These are phyloP conservation scores for Esox niger DNA, from an alignment of 2,113 vertebrate species.

Conservation along the genomic window DNA sequence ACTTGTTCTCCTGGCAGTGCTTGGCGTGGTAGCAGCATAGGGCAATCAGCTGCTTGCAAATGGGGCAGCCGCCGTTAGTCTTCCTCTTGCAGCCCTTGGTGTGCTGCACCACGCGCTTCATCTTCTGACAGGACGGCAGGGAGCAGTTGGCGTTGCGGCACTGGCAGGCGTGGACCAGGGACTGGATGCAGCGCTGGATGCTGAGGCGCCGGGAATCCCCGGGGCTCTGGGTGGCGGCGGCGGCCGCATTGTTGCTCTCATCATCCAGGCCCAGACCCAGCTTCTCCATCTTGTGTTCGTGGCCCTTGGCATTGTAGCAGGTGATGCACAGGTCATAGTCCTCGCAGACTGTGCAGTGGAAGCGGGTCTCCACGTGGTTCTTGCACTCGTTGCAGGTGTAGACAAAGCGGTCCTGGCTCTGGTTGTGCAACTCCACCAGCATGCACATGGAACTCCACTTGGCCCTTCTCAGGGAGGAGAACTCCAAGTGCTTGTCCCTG, in stretches of 20 bases:
- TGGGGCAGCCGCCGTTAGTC: slow-evolving; percentile 94
- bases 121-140: slow-evolving; percentile 95
- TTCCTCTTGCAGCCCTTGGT: slow-evolving; percentile 97
- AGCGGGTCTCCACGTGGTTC: slow-evolving; percentile 95
- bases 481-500: slow-evolving; percentile 96
- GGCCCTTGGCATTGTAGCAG: slow-evolving; percentile 95
- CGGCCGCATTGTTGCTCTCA: slow-evolving; percentile 88
- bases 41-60: slow-evolving; percentile 98
- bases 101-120: slow-evolving; percentile 97
- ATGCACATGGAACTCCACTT: slow-evolving; percentile 98
- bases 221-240: slow-evolving; percentile 88
- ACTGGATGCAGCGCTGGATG: slow-evolving; percentile 98
- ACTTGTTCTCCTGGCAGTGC: slow-evolving; percentile 99
- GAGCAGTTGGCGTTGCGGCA: slow-evolving; percentile 98
- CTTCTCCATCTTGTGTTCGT: slow-evolving; percentile 99
- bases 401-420: slow-evolving; percentile 97
- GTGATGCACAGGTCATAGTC: slow-evolving; percentile 98
- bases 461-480: slow-evolving; percentile 89
- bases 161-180: slow-evolving; percentile 94
- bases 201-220: slow-evolving; percentile 93
- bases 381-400: slow-evolving; percentile 99
- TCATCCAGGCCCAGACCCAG: slow-evolving; percentile 93
- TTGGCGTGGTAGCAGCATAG: slow-evolving; percentile 98
- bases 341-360: slow-evolving; percentile 98
- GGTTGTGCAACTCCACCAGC: slow-evolving; percentile 96